Evolutionary conservation across 30 jellyfish, hydroid and myxozoan genomes (phyloP).

Genomic region (Turritopsis dohrnii): DNA sequence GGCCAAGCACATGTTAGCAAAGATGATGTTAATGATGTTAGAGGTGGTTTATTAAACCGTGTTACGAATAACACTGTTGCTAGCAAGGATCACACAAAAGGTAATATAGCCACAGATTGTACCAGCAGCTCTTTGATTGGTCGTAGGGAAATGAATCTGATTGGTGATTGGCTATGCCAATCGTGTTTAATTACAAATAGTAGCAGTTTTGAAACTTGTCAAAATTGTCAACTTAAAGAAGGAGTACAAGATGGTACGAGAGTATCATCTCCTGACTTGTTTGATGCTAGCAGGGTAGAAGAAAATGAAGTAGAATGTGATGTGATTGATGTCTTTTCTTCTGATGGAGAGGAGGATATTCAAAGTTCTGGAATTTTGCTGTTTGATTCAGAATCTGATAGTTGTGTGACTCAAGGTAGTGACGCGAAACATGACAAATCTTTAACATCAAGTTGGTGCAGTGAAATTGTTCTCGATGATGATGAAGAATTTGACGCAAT

Average conservation of each 20-base stretch:
- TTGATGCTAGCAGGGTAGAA: background rate
- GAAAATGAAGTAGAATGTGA: background rate
- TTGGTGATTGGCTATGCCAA: background rate
- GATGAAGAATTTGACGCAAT: slow-evolving; percentile 12
- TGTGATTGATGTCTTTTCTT: background rate
- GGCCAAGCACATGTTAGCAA: no score
- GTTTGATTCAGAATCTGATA: background rate
- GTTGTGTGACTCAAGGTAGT: background rate
- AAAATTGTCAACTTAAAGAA: background rate
- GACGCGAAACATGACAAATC: background rate
- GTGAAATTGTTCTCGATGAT: slow-evolving; percentile 3
- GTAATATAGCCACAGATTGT: background rate
- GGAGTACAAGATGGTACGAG: background rate
- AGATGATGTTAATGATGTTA: no score
- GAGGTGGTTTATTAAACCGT: no score
- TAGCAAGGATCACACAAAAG: no score
- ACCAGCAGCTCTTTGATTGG: background rate
- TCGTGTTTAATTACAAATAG: background rate
- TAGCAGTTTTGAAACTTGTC: background rate
- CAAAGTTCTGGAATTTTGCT: slow-evolving; percentile 1
- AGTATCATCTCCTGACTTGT: background rate
- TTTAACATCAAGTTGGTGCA: background rate
- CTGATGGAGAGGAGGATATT: background rate
- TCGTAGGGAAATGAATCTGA: background rate
- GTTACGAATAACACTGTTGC: no score